Base-by-base conservation (phyloP, 2,797 vertebrate genomes). In the Microcaecilia unicolor region DNA sequence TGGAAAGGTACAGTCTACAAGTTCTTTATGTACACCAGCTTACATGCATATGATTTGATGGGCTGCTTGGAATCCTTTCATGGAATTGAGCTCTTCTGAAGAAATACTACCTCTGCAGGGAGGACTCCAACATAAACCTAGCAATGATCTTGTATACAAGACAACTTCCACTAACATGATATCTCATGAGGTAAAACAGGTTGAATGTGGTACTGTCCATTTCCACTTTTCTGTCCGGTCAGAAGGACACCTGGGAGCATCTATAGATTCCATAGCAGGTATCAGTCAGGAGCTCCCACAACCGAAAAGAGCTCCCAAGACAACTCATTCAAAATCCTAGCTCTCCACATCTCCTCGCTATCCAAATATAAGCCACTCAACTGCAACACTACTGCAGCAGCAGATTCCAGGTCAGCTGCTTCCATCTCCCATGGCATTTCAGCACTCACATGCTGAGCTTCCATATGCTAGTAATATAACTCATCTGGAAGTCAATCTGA, bases 1-100 rank as follows among this genome's bases (percentile, higher is more conserved):
- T 1, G 61, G 76, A 22, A 85, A 98, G 93, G 59, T 67, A 1
- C 45, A 74, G 9, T 30, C 70, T 0, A 48, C 63, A 12, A 43
- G 79, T 0, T 38, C 64, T 12, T 28, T 62, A 3, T 42, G 80
- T 1, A 70, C 74, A 8, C 65, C 65, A 0, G 83, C 84, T 0
- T 87, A 88, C 46, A 78, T 92, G 82, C 81, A 87, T 54, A 74
- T 81, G 9, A 56, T 97, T 11, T 81, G 93, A 31, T 98, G 95
- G 95, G 89, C 87, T 0, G 49, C 72, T 14, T 95, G 89, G 88
- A 89, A 48, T 54, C 90, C 92, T 0, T 51, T 48, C 13, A 64
- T 14, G 2, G 72, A 68, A 1, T 6, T 58, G 0, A 8, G 37
- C 4, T 41, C 63, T 3, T 64, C 67, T 0, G 73, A 77, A 1